Base-by-base conservation (phyloP, 2,113 vertebrate genomes). In the Orycteropus afer region DNA sequence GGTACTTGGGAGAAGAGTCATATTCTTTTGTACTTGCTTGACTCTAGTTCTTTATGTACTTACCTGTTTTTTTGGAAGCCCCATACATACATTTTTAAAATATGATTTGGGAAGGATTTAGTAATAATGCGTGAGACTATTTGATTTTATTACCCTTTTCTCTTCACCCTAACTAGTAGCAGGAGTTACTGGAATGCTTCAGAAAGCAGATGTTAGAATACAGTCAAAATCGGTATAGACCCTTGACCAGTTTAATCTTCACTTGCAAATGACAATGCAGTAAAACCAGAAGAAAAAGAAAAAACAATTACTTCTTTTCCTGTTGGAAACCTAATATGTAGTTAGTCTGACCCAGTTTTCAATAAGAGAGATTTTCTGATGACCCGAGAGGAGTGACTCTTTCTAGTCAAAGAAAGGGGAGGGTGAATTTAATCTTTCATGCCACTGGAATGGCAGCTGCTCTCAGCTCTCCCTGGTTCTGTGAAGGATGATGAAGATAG, bases 271-370 rank as follows among this genome's bases (percentile, higher is more conserved):
- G 90, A 93, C 63, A 15, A 1, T 3, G 61, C 0, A 47, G 82
- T 17, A 79, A 90, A 80, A 74, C 45, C 74, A 90, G 47, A 86
- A 74, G 42, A 85, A 40, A 40, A 69, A 78, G 51, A 63, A 87
- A 29, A 90, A 59, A 84, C 83, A 96, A 96, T 89, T 8, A 74
- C 84, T 63, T 82, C 80, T 5, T 93, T 83, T 93, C 83, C 95
- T 81, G 22, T 73, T 93, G 91, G 51, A 86, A 96, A 55, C 51
- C 91, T 79, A 92, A 59, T 84, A 92, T 96, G 74, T 27, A 0
- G 93, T 83, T 57, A 55, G 79, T 77, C 90, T 98, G 98, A 98
- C 98, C 98, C 98, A 97, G 94, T 98, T 98, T 98, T 91, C 65
- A 93, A 86, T 96, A 59, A 55, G 89, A 93, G 84, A 96, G 86